Evolutionary conservation across 1,140 invertebrate genomes (phyloP).

Genomic region (Chlorops oryzae): DNA sequence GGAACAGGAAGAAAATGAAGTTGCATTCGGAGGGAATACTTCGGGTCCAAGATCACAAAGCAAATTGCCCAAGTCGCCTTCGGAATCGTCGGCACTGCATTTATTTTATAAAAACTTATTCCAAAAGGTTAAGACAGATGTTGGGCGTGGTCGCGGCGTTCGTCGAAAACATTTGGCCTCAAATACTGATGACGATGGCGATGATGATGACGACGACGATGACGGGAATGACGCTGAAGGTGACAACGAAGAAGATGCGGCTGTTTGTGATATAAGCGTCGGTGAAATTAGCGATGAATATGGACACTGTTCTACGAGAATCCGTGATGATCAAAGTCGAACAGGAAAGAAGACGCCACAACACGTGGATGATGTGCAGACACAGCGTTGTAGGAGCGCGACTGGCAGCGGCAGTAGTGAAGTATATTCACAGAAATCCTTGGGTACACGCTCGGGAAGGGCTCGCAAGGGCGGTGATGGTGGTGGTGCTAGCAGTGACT

Average conservation of each 20-base stretch:
- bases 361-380: conserved; percentile 21
- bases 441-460: not conserved
- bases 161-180: conserved; percentile 26
- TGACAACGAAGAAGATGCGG: conserved; percentile 35
- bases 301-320: too few species aligned
- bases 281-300: conserved; percentile 40
- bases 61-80: conserved; percentile 33
- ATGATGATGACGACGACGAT: conserved; percentile 10
- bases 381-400: too few species aligned
- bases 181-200: conserved; percentile 26
- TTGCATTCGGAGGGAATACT: conserved; percentile 14
- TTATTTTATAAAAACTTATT: conserved; percentile 39
- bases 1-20: conserved; percentile 16
- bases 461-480: not conserved
- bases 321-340: too few species aligned
- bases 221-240: conserved; percentile 10
- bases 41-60: not conserved
- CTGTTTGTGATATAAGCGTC: conserved; percentile 44
- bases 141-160: conserved; percentile 2
- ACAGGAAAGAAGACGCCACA: conserved; percentile 18
- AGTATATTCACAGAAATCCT: too few species aligned
- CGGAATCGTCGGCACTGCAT: conserved; percentile 36
- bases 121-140: conserved; percentile 19
- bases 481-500: conserved; percentile 23
- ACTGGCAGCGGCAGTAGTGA: not conserved